phyloP scores from a whole-genome alignment of 2,797 vertebrate genomes.

The Myoxocephalus aenaeus region DNA sequence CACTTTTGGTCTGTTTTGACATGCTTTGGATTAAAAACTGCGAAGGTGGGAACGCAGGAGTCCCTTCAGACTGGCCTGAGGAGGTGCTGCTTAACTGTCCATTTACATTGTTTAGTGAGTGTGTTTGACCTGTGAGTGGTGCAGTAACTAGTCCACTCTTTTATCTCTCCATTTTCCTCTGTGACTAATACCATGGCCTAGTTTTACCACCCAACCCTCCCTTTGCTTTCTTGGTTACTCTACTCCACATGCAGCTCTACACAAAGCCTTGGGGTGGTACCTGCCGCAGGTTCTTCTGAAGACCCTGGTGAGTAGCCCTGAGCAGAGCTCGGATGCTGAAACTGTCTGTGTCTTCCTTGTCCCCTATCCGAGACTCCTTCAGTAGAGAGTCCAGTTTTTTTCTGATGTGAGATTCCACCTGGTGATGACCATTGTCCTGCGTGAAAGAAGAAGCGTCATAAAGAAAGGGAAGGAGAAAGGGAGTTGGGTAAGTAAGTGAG shows the following conservation, averaged over 20 bases:
- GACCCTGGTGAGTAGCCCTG: slow-evolving; percentile 93
- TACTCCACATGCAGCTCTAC: slow-evolving; percentile 3
- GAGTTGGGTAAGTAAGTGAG: background rate
- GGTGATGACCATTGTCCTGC: slow-evolving; percentile 92
- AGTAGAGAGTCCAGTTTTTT: slow-evolving; percentile 97
- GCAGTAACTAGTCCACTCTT: slow-evolving; percentile 34
- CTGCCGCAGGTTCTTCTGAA: slow-evolving; percentile 93
- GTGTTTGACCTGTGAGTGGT: slow-evolving; percentile 39
- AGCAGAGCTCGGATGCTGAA: slow-evolving; percentile 96
- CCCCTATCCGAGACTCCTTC: slow-evolving; percentile 94
- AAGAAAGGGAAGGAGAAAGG: background rate
- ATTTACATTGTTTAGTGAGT: slow-evolving; percentile 20
- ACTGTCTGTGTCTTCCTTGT: slow-evolving; percentile 96
- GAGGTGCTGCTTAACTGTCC: slow-evolving; percentile 8
- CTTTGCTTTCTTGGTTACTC: slow-evolving; percentile 8
- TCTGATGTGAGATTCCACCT: slow-evolving; percentile 95
- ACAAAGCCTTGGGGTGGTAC: slow-evolving; percentile 72
- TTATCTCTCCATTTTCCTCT: slow-evolving; percentile 34
- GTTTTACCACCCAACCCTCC: slow-evolving; percentile 28
- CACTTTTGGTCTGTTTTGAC: slow-evolving; percentile 51
- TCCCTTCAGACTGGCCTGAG: slow-evolving; percentile 12
- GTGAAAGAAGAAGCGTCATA: slow-evolving; percentile 18
- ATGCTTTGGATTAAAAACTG: slow-evolving; percentile 29
- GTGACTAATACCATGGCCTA: slow-evolving; percentile 66
- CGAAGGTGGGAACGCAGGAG: slow-evolving; percentile 3